A percentile compares a stretch with the other conserved stretches of the same genome.
Evolutionary conservation across 2,113 vertebrate genomes (phyloP).

Genomic region (Dicrurus megarhynchus): DNA sequence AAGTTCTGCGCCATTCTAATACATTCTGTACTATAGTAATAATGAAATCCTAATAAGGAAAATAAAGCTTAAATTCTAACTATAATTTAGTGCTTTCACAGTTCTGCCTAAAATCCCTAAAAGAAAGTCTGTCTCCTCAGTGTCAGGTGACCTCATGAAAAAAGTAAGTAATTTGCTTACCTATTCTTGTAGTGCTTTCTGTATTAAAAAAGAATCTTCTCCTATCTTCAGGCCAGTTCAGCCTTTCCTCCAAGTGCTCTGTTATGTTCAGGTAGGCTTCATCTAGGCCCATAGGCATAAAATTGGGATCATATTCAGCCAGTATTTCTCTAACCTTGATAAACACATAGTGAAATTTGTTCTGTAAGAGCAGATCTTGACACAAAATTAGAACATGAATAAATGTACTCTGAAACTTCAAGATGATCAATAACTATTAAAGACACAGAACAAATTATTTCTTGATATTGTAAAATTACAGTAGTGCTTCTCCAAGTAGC

Average conservation of each 20-base stretch:
- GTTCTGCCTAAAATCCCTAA: not conserved
- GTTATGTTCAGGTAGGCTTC: constrained; percentile 97
- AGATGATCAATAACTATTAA: not conserved
- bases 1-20: not conserved
- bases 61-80: not conserved
- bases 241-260: constrained; percentile 85
- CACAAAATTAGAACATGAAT: not conserved
- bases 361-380: not conserved
- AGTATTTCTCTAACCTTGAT: constrained; percentile 88
- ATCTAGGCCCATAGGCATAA: constrained; percentile 92
- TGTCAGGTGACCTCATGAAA: not conserved
- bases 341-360: constrained; percentile 35
- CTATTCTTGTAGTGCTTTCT: constrained; percentile 39
- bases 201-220: constrained; percentile 71
- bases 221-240: constrained; percentile 83
- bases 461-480: not conserved
- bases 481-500: not conserved
- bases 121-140: not conserved
- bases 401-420: constrained; percentile 21
- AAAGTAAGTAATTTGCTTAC: constrained; percentile 42
- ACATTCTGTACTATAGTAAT: not conserved
- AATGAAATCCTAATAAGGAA: not conserved
- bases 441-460: constrained; percentile 23
- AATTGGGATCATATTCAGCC: constrained; percentile 89
- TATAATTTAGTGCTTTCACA: not conserved